Conservation (phyloP, 2,113 vertebrate genomes). For the Cisticola juncidis region DNA sequence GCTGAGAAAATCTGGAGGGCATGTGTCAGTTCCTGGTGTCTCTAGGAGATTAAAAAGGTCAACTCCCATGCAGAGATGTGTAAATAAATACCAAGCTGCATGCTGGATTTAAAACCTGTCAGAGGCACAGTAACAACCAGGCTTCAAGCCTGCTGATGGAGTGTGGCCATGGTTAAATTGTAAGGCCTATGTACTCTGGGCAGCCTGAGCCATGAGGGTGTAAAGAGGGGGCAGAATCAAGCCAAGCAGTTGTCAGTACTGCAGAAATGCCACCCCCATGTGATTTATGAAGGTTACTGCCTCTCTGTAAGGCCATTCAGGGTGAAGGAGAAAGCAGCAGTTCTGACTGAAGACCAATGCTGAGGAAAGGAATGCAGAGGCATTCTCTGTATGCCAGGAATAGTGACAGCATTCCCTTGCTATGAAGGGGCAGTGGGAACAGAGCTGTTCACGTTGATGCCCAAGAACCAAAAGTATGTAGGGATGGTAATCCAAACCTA, state of each 20-base stretch:
- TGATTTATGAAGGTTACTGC: not conserved
- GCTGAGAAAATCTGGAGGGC: not conserved
- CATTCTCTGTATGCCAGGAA: not conserved
- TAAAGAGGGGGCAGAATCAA: not conserved
- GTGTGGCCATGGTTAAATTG: not conserved
- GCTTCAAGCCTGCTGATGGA: not conserved
- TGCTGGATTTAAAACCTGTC: not conserved
- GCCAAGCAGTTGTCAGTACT: not conserved
- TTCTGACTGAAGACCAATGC: not conserved
- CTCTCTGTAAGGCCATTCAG: not conserved
- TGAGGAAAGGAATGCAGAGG: not conserved
- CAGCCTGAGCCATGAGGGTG: not conserved
- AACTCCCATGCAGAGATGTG: not conserved
- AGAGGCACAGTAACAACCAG: not conserved
- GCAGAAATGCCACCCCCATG: not conserved
- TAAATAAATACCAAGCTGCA: not conserved
- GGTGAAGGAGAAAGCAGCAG: not conserved
- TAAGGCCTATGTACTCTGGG: not conserved
- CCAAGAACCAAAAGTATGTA: not conserved
- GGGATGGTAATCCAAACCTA: not conserved
- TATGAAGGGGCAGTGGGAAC: not conserved
- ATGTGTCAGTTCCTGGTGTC: not conserved
- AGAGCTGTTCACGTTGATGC: not conserved
- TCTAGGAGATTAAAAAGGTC: not conserved
- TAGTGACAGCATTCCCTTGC: not conserved